phyloP scores from a whole-genome alignment of 92 coral and sea anemone species.

The Paragorgia papillata region DNA sequence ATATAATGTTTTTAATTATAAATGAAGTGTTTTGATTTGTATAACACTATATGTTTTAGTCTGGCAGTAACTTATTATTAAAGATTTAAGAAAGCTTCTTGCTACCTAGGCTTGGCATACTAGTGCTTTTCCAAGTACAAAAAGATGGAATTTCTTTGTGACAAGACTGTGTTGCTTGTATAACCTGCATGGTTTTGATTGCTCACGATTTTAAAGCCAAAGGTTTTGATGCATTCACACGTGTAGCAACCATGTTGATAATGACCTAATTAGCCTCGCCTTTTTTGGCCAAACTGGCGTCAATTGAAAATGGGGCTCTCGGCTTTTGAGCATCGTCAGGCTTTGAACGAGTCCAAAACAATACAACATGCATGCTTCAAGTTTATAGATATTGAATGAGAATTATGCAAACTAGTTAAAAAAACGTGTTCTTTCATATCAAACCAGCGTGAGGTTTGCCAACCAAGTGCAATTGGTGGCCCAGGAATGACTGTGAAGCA shows the following conservation, averaged over 20 bases:
- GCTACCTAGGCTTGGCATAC: too few relatives aligned
- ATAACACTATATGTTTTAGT: too few relatives aligned
- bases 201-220: background rate
- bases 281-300: conserved; percentile 32
- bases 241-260: conserved; percentile 28
- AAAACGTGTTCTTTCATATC: conserved; percentile 49
- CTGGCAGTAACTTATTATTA: too few relatives aligned
- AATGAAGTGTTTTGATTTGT: background rate
- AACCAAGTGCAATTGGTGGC: background rate
- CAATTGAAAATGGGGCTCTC: conserved; percentile 43
- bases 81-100: too few relatives aligned
- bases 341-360: conserved; percentile 39
- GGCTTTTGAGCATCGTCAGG: conserved; percentile 26
- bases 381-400: conserved; percentile 39
- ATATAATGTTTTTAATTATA: background rate
- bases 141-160: background rate
- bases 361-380: conserved; percentile 50
- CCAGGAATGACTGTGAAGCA: background rate
- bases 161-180: background rate
- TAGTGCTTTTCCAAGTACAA: background rate
- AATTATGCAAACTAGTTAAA: conserved; percentile 48
- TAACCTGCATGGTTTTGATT: background rate
- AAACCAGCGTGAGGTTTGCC: conserved; percentile 35
- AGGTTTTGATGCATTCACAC: conserved; percentile 7
- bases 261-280: conserved; percentile 28